These are phyloP conservation scores for Antrozous pallidus DNA, from an alignment of 2,797 vertebrate species.

Conservation along the genomic window DNA sequence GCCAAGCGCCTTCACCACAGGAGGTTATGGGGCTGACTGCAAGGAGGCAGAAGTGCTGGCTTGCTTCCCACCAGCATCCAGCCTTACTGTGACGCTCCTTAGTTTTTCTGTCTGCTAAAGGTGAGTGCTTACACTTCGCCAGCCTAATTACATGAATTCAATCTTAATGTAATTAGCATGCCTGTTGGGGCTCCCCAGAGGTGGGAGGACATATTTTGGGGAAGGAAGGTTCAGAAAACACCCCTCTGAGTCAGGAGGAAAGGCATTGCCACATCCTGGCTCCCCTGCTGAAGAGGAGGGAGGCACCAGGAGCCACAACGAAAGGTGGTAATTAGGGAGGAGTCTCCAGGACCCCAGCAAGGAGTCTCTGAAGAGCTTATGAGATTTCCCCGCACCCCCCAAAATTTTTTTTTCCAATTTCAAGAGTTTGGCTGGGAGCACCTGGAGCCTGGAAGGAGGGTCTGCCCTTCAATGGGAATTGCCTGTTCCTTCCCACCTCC, in stretches of 20 bases:
- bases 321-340: slow-evolving; percentile 12
- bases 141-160: neutral
- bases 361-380: neutral
- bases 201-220: neutral
- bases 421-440: neutral
- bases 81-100: neutral
- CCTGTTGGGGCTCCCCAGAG: neutral
- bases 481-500: neutral
- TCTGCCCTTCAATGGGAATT: neutral
- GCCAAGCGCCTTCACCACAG: neutral
- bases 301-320: neutral
- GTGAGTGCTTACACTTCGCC: neutral
- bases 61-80: neutral
- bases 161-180: neutral
- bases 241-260: neutral
- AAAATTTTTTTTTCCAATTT: neutral
- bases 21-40: neutral
- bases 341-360: neutral
- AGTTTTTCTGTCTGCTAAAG: neutral
- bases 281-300: neutral
- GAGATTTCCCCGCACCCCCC: neutral
- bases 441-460: neutral
- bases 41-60: neutral
- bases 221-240: neutral
- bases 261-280: neutral